These are phyloP conservation scores for Lepidurus apus DNA, from an alignment of 1,140 invertebrate species.

Conservation along the genomic window DNA sequence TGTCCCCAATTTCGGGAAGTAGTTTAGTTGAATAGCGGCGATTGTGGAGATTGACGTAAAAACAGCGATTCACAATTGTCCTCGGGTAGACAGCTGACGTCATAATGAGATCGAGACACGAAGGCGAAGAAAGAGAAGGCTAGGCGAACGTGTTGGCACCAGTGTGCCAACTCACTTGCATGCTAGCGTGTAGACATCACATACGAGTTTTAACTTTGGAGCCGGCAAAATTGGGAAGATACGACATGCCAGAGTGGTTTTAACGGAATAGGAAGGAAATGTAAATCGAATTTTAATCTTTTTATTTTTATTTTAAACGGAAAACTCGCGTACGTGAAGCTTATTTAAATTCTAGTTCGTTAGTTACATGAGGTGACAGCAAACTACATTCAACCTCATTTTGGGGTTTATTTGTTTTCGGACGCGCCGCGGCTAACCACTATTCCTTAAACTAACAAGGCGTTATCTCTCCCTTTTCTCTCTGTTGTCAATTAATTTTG, in stretches of 20 bases:
- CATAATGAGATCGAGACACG: slow-evolving; percentile 9
- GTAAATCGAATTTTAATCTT: background rate
- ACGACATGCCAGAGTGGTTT: background rate
- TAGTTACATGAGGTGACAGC: no score
- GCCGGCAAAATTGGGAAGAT: background rate
- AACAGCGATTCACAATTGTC: no score
- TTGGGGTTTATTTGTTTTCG: background rate
- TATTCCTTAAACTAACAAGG: background rate
- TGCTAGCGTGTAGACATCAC: slow-evolving; percentile 8
- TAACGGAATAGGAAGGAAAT: background rate
- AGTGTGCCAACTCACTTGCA: background rate
- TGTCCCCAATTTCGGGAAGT: no score
- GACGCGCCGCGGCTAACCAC: background rate
- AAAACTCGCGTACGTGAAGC: background rate
- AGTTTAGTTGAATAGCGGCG: no score
- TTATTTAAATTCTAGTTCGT: background rate
- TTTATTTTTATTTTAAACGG: background rate
- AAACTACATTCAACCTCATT: no score
- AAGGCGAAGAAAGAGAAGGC: background rate
- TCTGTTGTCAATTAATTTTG: background rate
- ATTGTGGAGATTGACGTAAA: no score
- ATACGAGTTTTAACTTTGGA: background rate
- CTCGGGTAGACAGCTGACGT: background rate
- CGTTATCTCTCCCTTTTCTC: background rate
- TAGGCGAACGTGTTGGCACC: slow-evolving; percentile 5